phyloP scores from a whole-genome alignment of 2,888 invertebrate species.

The Ptilodon capucinus region DNA sequence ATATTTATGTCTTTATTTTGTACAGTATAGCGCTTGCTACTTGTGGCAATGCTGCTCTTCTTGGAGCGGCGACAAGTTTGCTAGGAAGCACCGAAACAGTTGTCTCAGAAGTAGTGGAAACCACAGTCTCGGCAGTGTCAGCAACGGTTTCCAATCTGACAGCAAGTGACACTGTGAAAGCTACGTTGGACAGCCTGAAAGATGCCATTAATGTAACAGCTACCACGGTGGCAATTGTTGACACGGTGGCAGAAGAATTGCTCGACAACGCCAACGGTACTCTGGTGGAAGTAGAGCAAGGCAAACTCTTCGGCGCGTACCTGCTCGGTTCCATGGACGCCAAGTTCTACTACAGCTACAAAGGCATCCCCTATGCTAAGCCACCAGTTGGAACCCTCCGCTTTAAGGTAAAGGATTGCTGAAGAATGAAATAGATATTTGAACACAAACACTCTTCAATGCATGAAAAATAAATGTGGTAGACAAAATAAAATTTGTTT shows the following conservation, averaged over 20 bases:
- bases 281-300: constrained; percentile 33
- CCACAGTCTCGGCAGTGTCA: no score
- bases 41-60: not conserved
- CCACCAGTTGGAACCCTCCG: constrained; percentile 69
- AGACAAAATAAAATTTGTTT: no score
- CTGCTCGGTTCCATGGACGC: constrained; percentile 31
- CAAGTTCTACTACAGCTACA: constrained; percentile 43
- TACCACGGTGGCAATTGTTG: no score
- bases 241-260: not conserved
- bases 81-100: not conserved
- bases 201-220: not conserved
- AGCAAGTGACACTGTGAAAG: no score
- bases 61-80: not conserved
- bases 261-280: not conserved
- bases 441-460: no score
- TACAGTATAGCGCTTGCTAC: not conserved
- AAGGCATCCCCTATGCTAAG: constrained; percentile 73
- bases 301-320: constrained; percentile 35
- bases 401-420: constrained; percentile 56
- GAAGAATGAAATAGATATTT: no score
- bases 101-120: not conserved
- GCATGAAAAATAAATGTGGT: no score
- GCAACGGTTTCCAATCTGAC: no score
- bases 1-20: not conserved
- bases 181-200: not conserved